Base-by-base conservation (phyloP, 2,113 vertebrate species). In the Megalops atlanticus region DNA sequence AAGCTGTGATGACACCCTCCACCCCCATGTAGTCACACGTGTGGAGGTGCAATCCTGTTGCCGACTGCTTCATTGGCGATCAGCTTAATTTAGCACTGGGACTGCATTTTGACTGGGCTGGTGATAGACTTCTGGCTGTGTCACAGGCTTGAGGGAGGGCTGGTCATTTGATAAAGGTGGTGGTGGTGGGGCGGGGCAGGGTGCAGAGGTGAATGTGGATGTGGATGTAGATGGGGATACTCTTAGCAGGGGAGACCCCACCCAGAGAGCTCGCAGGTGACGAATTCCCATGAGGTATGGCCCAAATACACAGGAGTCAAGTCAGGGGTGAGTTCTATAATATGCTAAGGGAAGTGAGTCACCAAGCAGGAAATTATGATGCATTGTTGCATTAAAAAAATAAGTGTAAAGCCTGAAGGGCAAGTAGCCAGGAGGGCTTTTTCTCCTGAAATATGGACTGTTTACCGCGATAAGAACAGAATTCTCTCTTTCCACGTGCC, bases 51-150 rank as follows among this genome's bases (percentile, higher is more conserved):
- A 76, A 77, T 68, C 54, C 64, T n/a, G 64, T 27, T 27, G 11
- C 64, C 64, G 21, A 27, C 6, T 27, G 64, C 18, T 69, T 8
- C 31, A 27, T 69, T 69, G 5, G n/a, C 31, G 31, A 69, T 76
- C 31, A 58, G 77, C 35, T 77, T 78, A 76, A 83, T 84, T 83
- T 81, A n/a, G n/a, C n/a, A n/a, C n/a, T n/a, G n/a, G n/a, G n/a
- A n/a, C n/a, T n/a, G n/a, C 83, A 38, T 83, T 86, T 85, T 86
- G 83, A 85, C 83, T 81, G 41, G 71, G 54, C 73, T 45, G 39
- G 3, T 80, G 78, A 64, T 71, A 78, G 72, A 52, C 71, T n/a
- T n/a, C n/a, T 43, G 76, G 11, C 49, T 18, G 45, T 52, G 39
- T n/a, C 2, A 70, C 49, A 80, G 35, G 18, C 35, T 38, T n/a